Base-by-base conservation (phyloP, 2,888 invertebrate genomes). In the Dyspetes luteomarginatus region DNA sequence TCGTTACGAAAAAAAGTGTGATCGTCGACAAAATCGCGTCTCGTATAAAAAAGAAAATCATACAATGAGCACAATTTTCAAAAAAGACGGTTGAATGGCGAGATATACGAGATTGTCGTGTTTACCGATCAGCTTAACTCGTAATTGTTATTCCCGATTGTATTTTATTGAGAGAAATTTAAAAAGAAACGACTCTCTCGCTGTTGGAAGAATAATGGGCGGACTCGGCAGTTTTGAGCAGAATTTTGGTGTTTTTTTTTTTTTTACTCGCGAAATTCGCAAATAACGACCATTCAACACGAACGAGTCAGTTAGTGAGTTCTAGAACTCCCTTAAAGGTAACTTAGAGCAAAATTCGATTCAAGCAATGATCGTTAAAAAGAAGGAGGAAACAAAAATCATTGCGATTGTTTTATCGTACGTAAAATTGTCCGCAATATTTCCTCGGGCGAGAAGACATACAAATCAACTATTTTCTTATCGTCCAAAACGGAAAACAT, bases 171-270 rank as follows among this genome's bases (percentile, higher is more conserved):
- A 55, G n/a, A 15, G n/a, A 12, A 58, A 45, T 58, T 69, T 24
- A 9, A 4, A 50, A 17, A 15, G 7, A 28, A 45, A n/a, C 2
- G 12, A 55, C 7, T 45, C 26, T 9, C n/a, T 36, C 24, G 22
- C 7, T 68, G 7, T 28, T 7, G 71, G 28, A 52, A 71, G 22
- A 69, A 58, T 28, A 48, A 48, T 74, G 26, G 48, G 41, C 69
- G 58, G 64, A 74, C 58, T 64, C 83, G 87, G 87, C 87, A 89
- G 87, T 88, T 82, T 86, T 88, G 83, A 81, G 84, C 87, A 84
- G 83, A 74, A 22, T 64, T 55, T 17, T 48, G 30, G 65, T 30
- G 28, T 72, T 2, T 9, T 22, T 28, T 17, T 30, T 41, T 9
- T 55, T 12, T 52, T 43, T 58, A 84, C 77, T 60, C 81, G 65